A percentile compares a stretch with the other conserved stretches of the same genome.
phyloP scores from a whole-genome alignment of 1,140 invertebrate genomes.

The Drosophila parabipectinata region DNA sequence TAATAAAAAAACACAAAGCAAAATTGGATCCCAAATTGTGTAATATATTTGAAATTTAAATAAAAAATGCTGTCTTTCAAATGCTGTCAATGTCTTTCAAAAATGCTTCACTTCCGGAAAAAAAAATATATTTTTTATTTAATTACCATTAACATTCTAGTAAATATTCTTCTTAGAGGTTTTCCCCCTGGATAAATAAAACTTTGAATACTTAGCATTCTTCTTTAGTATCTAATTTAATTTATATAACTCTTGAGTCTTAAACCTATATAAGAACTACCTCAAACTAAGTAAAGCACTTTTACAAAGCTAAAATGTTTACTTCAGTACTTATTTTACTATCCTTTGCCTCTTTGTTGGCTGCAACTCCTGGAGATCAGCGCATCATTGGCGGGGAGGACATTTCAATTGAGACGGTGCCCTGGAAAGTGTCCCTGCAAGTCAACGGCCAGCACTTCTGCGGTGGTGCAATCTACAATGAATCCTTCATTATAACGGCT shows the following conservation, averaged over 20 bases:
- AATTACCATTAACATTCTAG: no score
- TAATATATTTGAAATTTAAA: no score
- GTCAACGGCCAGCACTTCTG: slow-evolving; percentile 78
- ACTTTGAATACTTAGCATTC: background rate
- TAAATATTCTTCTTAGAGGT: background rate
- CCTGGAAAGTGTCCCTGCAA: slow-evolving; percentile 85
- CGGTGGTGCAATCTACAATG: slow-evolving; percentile 85
- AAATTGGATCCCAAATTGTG: no score
- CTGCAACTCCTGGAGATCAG: background rate
- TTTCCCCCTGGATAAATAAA: background rate
- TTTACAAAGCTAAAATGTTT: background rate
- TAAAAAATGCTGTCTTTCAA: no score
- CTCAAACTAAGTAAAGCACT: background rate
- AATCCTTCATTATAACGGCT: slow-evolving; percentile 66
- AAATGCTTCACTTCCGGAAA: no score
- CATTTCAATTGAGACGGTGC: slow-evolving; percentile 84
- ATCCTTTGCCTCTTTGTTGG: background rate
- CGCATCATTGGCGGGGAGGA: slow-evolving; percentile 27
- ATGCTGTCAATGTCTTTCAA: no score
- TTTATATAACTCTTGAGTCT: background rate
- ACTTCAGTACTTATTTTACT: background rate
- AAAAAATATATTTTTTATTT: no score
- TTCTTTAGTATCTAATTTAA: no score
- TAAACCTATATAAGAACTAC: background rate
- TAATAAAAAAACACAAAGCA: no score